phyloP scores from a whole-genome alignment of 1,140 invertebrate genomes.

The Drosophila tani region DNA sequence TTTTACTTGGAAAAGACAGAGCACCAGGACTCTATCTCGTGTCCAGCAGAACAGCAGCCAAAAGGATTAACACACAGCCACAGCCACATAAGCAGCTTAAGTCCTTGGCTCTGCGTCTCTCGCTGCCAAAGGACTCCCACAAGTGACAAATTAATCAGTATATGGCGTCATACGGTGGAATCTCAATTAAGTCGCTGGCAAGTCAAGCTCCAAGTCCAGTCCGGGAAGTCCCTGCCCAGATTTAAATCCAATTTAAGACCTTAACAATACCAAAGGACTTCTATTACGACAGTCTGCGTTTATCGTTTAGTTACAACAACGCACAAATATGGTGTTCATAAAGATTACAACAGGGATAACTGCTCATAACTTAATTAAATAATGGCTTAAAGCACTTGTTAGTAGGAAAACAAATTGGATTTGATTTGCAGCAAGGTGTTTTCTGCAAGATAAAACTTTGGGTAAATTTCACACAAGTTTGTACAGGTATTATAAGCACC shows the following conservation, averaged over 20 bases:
- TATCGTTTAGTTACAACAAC: conserved; percentile 3
- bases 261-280: conserved; percentile 4
- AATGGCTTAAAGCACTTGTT: background rate
- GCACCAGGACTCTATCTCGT: conserved; percentile 14
- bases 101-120: conserved; percentile 11
- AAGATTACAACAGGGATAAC: conserved; percentile 1
- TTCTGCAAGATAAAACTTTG: background rate
- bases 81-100: conserved; percentile 43
- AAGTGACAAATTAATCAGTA: conserved; percentile 44
- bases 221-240: background rate
- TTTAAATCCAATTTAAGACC: conserved; percentile 21
- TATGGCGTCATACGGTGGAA: conserved; percentile 5
- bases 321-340: background rate
- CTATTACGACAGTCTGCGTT: background rate
- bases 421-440: background rate
- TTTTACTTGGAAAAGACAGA: conserved; percentile 7
- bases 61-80: conserved; percentile 36
- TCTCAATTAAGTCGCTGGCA: conserved; percentile 34
- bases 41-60: conserved; percentile 31
- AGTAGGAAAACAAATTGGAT: background rate
- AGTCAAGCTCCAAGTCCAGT: conserved; percentile 9
- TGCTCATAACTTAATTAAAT: conserved; percentile 6
- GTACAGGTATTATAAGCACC: too few species aligned
- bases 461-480: background rate
- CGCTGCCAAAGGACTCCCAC: conserved; percentile 16